phyloP scores from a whole-genome alignment of 2,888 invertebrate genomes.

The Gisinianus flammeolus region DNA sequence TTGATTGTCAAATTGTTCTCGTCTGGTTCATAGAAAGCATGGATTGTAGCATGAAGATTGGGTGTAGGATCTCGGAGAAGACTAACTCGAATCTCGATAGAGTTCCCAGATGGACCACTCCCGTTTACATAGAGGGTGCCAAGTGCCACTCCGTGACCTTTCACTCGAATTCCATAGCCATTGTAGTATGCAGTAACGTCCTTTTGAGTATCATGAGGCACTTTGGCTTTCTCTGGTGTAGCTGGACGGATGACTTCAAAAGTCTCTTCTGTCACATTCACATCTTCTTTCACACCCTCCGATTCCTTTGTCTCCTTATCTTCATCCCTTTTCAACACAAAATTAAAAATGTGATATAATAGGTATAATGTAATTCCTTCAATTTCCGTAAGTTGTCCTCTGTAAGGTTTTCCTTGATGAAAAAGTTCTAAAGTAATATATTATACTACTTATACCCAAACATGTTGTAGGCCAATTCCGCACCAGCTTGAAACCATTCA shows the following conservation, averaged over 20 bases:
- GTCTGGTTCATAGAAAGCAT: constrained; percentile 4
- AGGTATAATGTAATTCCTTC: no score
- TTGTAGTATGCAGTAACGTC: constrained; percentile 27
- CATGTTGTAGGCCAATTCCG: neutral
- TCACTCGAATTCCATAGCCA: constrained; percentile 3
- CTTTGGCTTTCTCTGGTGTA: neutral
- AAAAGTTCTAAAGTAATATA: neutral
- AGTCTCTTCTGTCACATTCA: neutral
- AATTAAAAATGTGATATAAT: no score
- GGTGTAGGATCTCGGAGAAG: constrained; percentile 1
- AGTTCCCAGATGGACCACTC: neutral
- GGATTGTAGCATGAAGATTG: neutral
- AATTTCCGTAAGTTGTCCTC: neutral
- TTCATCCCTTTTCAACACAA: neutral
- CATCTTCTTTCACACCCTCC: neutral
- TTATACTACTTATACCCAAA: no score
- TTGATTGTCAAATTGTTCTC: constrained; percentile 10
- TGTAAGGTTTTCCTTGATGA: neutral
- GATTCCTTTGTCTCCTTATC: neutral
- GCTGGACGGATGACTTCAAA: neutral
- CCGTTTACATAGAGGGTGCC: constrained; percentile 19
- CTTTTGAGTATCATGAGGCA: neutral
- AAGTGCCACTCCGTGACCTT: constrained; percentile 7
- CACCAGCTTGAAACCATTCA: constrained; percentile 10
- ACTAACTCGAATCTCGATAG: neutral